Base-by-base conservation (phyloP, 2,113 vertebrate genomes). In the Verasper variegatus region DNA sequence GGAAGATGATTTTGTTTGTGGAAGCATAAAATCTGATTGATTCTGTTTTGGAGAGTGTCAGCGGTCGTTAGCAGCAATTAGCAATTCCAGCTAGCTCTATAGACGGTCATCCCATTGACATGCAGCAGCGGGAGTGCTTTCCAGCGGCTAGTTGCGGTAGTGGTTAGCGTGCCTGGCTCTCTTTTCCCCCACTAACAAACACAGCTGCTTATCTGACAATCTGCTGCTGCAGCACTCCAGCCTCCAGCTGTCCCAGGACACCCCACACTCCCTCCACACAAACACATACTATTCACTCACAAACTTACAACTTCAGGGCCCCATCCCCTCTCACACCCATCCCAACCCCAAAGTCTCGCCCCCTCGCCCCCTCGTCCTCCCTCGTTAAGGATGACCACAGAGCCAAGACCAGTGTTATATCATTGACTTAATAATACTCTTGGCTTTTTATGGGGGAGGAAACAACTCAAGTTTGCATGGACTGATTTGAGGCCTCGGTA, bases 191-290 rank as follows among this genome's bases (percentile, higher is more conserved):
- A 68, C 63, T 71, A 60, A 88, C 84, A 78, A 78, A 83, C 81
- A 82, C 87, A 90, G 78, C 86, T 89, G 87, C 93, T 93, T 91
- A 93, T 92, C 90, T 89, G 66, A 80, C 66, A 75, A 88, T 92
- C 90, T 92, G 88, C 88, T 91, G 80, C 88, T 82, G 74, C 71
- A 92, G 91, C 84, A 76, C 79, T 92, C 81, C 72, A 68, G 78
- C 71, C 71, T 82, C 79, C 87, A 86, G 81, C 81, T 92, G 90
- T 88, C 88, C 90, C 90, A 86, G 83, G 80, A 91, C 88, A 88
- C 87, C 81, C 85, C 88, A 80, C 23, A 60, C 78, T 85, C 80
- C 65, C 57, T 85, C 70, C 82, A 79, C 78, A 87, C 74, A 88
- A 81, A 78, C 70, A 73, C 76, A 79, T 56, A 79, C 67, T 79